Conservation (phyloP, 2,113 vertebrate species). For the Lasiurus cinereus region DNA sequence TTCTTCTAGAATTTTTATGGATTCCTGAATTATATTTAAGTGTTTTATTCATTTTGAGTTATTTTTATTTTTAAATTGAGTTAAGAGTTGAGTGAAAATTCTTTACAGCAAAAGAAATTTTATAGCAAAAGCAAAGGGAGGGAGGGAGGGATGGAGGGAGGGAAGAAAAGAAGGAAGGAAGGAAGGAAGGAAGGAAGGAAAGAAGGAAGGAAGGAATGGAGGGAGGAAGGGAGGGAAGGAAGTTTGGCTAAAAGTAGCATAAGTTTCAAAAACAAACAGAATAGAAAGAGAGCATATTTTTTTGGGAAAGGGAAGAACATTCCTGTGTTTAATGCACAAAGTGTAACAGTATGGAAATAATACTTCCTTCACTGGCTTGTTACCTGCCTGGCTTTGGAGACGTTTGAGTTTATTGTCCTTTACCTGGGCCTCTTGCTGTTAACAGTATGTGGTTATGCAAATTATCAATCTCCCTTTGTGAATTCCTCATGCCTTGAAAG, state of each 20-base stretch:
- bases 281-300: constrained; percentile 11
- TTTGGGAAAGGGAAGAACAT: constrained; percentile 37
- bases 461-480: not conserved
- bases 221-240: not conserved
- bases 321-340: not conserved
- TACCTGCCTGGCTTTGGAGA: constrained; percentile 32
- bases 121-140: constrained; percentile 47
- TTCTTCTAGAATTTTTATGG: no score
- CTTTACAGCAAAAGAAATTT: constrained; percentile 50
- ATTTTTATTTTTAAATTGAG: constrained; percentile 67
- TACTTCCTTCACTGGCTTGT: not conserved
- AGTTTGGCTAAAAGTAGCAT: constrained; percentile 47
- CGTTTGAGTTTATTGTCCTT: not conserved
- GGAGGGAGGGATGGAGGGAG: no score
- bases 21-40: not conserved
- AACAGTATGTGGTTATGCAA: not conserved
- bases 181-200: not conserved
- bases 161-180: not conserved
- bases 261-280: constrained; percentile 44
- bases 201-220: not conserved
- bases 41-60: not conserved
- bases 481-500: not conserved
- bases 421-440: not conserved
- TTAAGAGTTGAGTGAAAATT: constrained; percentile 68
- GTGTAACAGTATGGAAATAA: not conserved